Evolutionary conservation across 2,797 vertebrate species (phyloP).

Genomic region (Ptychadena robeensis): DNA sequence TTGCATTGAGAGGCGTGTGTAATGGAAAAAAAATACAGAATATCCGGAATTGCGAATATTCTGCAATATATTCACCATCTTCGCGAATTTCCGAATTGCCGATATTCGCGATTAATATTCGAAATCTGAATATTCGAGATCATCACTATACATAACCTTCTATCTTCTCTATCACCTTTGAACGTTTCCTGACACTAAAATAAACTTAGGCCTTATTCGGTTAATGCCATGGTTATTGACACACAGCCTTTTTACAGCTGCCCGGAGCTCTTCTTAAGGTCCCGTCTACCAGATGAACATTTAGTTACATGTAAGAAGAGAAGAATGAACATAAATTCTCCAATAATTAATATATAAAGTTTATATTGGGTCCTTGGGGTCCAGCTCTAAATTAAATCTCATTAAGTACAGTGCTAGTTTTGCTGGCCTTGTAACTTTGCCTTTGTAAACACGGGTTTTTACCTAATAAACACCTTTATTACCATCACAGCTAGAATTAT

Average conservation of each 20-base stretch:
- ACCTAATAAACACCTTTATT: conserved; percentile 41
- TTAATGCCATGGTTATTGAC: not conserved
- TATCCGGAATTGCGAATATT: too few relatives aligned
- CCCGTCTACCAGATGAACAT: not conserved
- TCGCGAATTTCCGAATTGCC: too few relatives aligned
- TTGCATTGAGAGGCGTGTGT: too few relatives aligned
- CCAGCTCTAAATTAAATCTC: conserved; percentile 2
- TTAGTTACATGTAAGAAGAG: not conserved
- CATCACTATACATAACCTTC: too few relatives aligned
- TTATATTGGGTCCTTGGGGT: conserved; percentile 23
- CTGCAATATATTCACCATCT: too few relatives aligned
- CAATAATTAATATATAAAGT: conserved; percentile 12
- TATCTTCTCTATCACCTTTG: too few relatives aligned
- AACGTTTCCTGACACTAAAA: not conserved
- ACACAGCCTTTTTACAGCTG: not conserved
- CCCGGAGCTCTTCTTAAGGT: too few relatives aligned
- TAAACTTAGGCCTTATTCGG: not conserved
- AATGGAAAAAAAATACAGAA: too few relatives aligned
- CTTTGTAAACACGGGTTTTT: conserved; percentile 32
- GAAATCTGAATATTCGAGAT: too few relatives aligned
- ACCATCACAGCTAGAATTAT: conserved; percentile 35
- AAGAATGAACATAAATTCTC: conserved; percentile 7
- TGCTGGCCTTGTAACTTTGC: conserved; percentile 5
- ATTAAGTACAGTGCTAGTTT: conserved; percentile 16
- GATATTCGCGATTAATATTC: too few relatives aligned